Evolutionary conservation across 2,888 invertebrate genomes (phyloP), one percentile per base, ranked within the genome.

Genomic region (Oxyteleia sp.): DNA sequence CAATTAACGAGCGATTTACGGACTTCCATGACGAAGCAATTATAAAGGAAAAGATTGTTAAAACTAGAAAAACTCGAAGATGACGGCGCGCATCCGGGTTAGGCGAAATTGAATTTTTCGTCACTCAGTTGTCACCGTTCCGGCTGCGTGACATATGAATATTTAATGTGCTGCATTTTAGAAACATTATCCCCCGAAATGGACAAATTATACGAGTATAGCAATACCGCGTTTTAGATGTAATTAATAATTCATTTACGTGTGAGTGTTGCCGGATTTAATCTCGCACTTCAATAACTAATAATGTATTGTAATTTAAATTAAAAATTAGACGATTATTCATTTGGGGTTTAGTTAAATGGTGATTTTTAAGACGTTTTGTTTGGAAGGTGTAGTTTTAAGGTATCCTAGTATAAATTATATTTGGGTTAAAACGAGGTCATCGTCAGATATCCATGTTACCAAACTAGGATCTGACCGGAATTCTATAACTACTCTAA

Each of bases 1-100:
- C 82, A 82, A 82, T 82, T 75, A 82, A 75, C 75, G 69, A 64
- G 51, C 69, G 82, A 82, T 82, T 75, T 82, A 59, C 69, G 49
- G 57, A 75, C 63, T 68, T 75, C 57, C 74, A 57, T 69, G 82
- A 69, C 75, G 75, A 68, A 69, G 69, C 69, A 82, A 75, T 82
- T 75, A 82, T 61, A 32, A 71, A 63, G 43, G 57, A 71, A 69
- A 82, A 82, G 82, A 82, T 71, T 75, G 82, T 76, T 69, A 26
- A 41, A 69, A 51, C 41, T 57, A 45, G 64, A 76, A 66, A 75
- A 71, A 82, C 63, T 57, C 35, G 64, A 83, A 78, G 72, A 82
- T 57, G 84, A 78, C 45, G 72, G 18, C 18, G 32, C 15, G 66
- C 71, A 51, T 66, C 26, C 66, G 53, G 59, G 68, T 66, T 29